Evolutionary conservation across 2,797 vertebrate species (phyloP), one percentile per base, ranked within the genome.

Genomic region (Gymnodraco acuticeps): DNA sequence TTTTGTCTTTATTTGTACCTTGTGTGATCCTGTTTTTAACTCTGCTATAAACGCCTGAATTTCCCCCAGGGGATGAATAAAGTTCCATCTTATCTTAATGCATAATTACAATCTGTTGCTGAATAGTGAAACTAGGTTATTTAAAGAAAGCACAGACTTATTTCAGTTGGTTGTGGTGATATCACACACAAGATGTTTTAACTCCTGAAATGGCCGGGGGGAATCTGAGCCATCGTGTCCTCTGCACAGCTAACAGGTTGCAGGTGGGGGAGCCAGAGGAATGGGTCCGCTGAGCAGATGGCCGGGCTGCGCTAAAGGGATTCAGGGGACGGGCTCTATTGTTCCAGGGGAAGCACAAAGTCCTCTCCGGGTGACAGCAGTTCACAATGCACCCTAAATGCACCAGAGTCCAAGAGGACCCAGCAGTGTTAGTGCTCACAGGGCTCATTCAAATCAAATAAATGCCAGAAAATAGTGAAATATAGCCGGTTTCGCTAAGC

Each of bases 281-380:
- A 89, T 90, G 84, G 83, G 46, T 64, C 73, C 23, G 75, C 52
- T 5, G 82, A 90, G 90, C 94, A 95, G 94, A 95, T 95, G 94
- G 95, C 87, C 74, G 51, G 84, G 83, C 86, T 70, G 67, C 80
- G 61, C 88, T 81, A 10, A 80, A 76, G 80, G 82, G 87, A 82
- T 85, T 83, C 83, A 69, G 65, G 50, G 82, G 86, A 75, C 82
- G 54, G 71, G 23, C 73, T 87, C 89, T 88, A 91, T 93, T 94
- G 92, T 94, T 92, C 71, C 82, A 47, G 45, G 75, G 52, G 70
- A 71, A 85, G 70, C 80, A 78, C 84, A 83, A 77, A 81, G 85
- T 88, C 92, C 87, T 90, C 63, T 5, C 71, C 3, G 84, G 73
- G 69, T 64, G 82, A 82, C 83, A 4, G 64, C 53, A 2, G 81